Base-by-base conservation (phyloP, 53 echinoderm and acorn worm genomes). In the Pentamera pediparva region DNA sequence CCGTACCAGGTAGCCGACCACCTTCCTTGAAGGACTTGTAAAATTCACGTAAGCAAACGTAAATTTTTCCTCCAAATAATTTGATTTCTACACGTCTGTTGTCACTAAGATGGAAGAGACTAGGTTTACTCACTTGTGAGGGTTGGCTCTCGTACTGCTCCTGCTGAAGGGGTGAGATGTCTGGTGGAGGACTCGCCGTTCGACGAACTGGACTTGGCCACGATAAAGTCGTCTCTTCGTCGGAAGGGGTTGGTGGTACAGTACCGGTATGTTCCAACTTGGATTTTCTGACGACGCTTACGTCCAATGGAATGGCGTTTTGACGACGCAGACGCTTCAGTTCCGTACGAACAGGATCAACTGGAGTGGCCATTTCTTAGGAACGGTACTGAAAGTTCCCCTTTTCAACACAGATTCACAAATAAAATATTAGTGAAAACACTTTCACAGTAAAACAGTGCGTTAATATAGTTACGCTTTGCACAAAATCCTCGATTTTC, bases 1-100 rank as follows among this genome's bases (percentile, higher is more conserved):
- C 22, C n/a, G 34, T 62, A 21, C 35, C 62, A 8, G 62, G 62
- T 19, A 62, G 35, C 37, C 17, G 37, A 4, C 15, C 20, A 35
- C 62, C 35, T 62, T 62, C 10, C n/a, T n/a, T n/a, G n/a, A n/a
- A n/a, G n/a, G n/a, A n/a, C n/a, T n/a, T n/a, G 51, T 62, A 62
- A 62, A 34, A 62, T 62, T 62, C 62, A 35, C 62, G 34, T 35
- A 62, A 35, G 62, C n/a, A 21, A 62, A 62, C 62, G 35, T 62
- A 35, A 62, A 35, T 15, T 35, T 62, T 62, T 18, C 35, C 34
- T 4, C 22, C 15, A 62, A 32, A 62, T n/a, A 17, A 35, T n/a
- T 62, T 35, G n/a, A 62, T n/a, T 62, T 35, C 20, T 62, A 62
- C 62, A 35, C 34, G 61, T 35, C 61, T 60, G 12, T 60, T 60